A percentile compares a stretch with the other conserved stretches of the same genome.
These are phyloP conservation scores for Sebastes matsubarae DNA, from an alignment of 2,797 vertebrate species.

Conservation along the genomic window DNA sequence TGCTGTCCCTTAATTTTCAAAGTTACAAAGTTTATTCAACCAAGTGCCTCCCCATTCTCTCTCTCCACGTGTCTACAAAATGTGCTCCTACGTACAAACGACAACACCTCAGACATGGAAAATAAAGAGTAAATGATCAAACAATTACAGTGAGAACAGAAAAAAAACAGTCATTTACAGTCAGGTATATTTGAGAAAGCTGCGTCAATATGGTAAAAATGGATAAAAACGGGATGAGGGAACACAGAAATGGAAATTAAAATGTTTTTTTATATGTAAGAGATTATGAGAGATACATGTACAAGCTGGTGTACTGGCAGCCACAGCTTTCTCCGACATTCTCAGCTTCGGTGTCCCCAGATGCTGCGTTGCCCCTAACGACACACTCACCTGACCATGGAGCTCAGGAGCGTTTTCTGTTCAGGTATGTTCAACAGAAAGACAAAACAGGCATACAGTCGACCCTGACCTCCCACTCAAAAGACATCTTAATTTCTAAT, in stretches of 20 bases:
- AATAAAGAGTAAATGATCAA: slow-evolving; percentile 59
- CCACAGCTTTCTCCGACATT: slow-evolving; percentile 71
- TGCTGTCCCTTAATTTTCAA: slow-evolving; percentile 61
- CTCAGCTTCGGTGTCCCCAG: slow-evolving; percentile 56
- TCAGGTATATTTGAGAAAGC: slow-evolving; percentile 70
- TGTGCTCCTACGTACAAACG: slow-evolving; percentile 61
- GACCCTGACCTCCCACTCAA: slow-evolving; percentile 31
- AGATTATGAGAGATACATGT: slow-evolving; percentile 69
- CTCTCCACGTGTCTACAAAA: slow-evolving; percentile 44
- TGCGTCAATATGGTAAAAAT: slow-evolving; percentile 58
- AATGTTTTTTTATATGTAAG: slow-evolving; percentile 40
- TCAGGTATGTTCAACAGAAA: slow-evolving; percentile 4
- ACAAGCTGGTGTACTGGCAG: slow-evolving; percentile 63
- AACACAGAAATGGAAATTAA: slow-evolving; percentile 56
- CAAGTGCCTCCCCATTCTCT: slow-evolving; percentile 46
- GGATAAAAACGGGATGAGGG: slow-evolving; percentile 44
- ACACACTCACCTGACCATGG: slow-evolving; percentile 10
- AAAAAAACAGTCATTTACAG: slow-evolving; percentile 71
- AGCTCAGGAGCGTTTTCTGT: slow-evolving; percentile 2
- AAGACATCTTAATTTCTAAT: slow-evolving; percentile 31
- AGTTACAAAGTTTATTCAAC: slow-evolving; percentile 46
- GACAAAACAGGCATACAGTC: slow-evolving; percentile 1
- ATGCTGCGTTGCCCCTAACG: slow-evolving; percentile 74
- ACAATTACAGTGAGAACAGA: slow-evolving; percentile 66
- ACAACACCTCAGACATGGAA: slow-evolving; percentile 53